Percentiles rank a stretch among this genome's conserved stretches.
phyloP scores from a whole-genome alignment of 1,140 invertebrate species.

The Penaeus chinensis region DNA sequence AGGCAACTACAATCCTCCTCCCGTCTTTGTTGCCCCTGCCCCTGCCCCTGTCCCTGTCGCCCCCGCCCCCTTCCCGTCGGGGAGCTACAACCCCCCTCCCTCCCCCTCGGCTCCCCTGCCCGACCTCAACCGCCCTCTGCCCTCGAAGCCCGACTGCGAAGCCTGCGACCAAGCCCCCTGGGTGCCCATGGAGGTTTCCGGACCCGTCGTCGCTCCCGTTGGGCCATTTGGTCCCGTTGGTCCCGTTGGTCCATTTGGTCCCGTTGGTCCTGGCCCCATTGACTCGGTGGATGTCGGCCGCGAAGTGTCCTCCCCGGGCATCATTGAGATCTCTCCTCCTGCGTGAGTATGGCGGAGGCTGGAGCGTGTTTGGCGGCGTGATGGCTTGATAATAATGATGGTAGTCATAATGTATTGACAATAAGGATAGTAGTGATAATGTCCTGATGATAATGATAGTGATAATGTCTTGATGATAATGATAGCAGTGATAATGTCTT shows the following conservation, averaged over 20 bases:
- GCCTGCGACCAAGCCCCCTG: constrained; percentile 34
- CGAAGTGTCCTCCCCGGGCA: not conserved
- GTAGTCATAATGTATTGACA: no score
- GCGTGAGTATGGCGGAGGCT: not conserved
- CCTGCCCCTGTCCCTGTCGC: not conserved
- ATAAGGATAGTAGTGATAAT: no score
- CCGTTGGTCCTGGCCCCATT: not conserved
- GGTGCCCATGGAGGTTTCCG: constrained; percentile 13
- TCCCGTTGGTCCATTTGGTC: not conserved
- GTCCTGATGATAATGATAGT: no score
- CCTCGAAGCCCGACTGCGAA: constrained; percentile 22
- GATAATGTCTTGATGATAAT: no score
- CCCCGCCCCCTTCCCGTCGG: not conserved
- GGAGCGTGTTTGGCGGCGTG: no score
- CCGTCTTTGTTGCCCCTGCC: not conserved
- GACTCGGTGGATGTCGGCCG: not conserved
- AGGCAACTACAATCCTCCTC: not conserved
- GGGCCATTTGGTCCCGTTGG: not conserved
- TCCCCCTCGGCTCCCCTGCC: not conserved
- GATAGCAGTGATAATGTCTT: no score
- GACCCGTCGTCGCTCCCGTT: not conserved
- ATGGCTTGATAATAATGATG: no score
- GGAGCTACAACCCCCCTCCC: not conserved
- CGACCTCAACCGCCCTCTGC: not conserved
- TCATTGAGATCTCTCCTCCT: constrained; percentile 26